Conservation (phyloP, 2,888 invertebrate genomes). For the Drosophila yooni region DNA sequence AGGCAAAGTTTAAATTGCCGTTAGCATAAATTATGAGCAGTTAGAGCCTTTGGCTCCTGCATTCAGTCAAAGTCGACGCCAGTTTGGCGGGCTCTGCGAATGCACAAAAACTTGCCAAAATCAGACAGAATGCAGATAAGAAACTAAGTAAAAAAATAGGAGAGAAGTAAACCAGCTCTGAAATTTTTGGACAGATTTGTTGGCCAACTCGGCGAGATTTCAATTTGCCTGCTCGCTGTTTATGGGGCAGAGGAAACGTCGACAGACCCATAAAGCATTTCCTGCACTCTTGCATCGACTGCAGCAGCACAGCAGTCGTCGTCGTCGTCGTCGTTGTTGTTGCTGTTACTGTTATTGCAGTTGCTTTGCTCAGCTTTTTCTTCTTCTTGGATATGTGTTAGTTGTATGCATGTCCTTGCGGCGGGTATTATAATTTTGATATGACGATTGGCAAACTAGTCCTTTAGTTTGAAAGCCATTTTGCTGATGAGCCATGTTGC, state of each 20-base stretch:
- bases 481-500: neutral
- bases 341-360: conserved; percentile 22
- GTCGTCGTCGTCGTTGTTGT: conserved; percentile 15
- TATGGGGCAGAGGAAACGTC: conserved; percentile 69
- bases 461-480: too few relatives aligned
- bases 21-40: conserved; percentile 82
- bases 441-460: neutral
- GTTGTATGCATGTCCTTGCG: neutral
- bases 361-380: conserved; percentile 38
- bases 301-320: conserved; percentile 33
- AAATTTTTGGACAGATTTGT: conserved; percentile 41
- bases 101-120: conserved; percentile 24
- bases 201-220: conserved; percentile 52
- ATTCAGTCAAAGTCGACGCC: conserved; percentile 63
- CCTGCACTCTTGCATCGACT: conserved; percentile 75
- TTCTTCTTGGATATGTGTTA: conserved; percentile 29
- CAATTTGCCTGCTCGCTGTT: conserved; percentile 74
- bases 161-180: conserved; percentile 13
- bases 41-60: conserved; percentile 66
- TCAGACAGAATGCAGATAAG: neutral
- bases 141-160: neutral
- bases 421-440: neutral
- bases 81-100: conserved; percentile 46
- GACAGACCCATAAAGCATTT: conserved; percentile 76
- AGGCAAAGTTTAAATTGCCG: conserved; percentile 80